Conservation (phyloP, 1,140 invertebrate species). For the Papilio polytes region DNA sequence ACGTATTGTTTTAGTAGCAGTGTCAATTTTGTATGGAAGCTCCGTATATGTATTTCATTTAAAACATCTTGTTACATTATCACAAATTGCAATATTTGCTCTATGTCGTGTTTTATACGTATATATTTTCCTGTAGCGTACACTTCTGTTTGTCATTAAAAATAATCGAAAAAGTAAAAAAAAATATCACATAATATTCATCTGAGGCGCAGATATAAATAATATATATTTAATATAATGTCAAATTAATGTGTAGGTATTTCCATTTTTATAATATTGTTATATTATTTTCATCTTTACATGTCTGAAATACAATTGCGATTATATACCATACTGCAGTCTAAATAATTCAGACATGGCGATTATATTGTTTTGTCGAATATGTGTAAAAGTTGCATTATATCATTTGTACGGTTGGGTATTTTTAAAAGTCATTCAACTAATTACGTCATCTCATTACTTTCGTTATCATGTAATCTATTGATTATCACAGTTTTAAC, state of each 20-base stretch:
- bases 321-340: constrained; percentile 41
- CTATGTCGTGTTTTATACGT: constrained; percentile 80
- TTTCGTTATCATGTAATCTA: constrained; percentile 66
- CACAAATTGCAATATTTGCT: constrained; percentile 70
- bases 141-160: constrained; percentile 80
- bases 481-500: constrained; percentile 57
- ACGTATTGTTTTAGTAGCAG: constrained; percentile 37
- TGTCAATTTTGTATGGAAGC: constrained; percentile 51
- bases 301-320: constrained; percentile 51
- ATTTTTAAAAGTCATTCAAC: constrained; percentile 72
- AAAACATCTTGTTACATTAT: constrained; percentile 72
- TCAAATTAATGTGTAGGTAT: constrained; percentile 75
- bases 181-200: constrained; percentile 65
- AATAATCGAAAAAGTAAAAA: constrained; percentile 73
- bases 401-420: constrained; percentile 66
- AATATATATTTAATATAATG: constrained; percentile 78
- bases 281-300: constrained; percentile 54
- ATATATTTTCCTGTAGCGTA: constrained; percentile 78
- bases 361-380: constrained; percentile 43
- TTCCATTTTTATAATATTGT: constrained; percentile 65
- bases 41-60: constrained; percentile 72
- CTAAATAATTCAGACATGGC: constrained; percentile 54
- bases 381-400: constrained; percentile 53
- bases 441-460: constrained; percentile 65
- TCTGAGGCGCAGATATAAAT: constrained; percentile 63